Conservation (phyloP, 2,888 invertebrate genomes). For the Lingula anatina region DNA sequence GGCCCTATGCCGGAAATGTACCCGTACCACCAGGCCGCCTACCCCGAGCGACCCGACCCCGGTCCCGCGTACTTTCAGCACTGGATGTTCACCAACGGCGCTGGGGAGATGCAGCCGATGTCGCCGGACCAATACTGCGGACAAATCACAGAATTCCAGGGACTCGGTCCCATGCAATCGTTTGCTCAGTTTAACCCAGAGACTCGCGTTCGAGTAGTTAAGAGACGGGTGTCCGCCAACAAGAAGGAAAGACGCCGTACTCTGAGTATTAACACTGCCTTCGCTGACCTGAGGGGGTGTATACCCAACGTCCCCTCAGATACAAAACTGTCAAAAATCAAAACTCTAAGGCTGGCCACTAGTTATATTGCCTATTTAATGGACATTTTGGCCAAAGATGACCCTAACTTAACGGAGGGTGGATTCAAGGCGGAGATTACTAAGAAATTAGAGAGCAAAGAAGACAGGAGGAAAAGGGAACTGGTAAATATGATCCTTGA, state of each 20-base stretch:
- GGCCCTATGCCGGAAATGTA: conserved; percentile 8
- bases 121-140: neutral
- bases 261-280: conserved; percentile 91
- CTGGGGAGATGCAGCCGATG: neutral
- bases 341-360: conserved; percentile 84
- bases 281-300: conserved; percentile 84
- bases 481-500: too few relatives aligned
- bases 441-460: conserved; percentile 41
- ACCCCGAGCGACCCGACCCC: conserved; percentile 25
- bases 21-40: conserved; percentile 24
- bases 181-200: too few relatives aligned
- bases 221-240: conserved; percentile 67
- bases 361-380: conserved; percentile 71
- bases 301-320: conserved; percentile 95
- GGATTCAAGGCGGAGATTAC: conserved; percentile 82
- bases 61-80: conserved; percentile 26
- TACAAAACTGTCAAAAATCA: conserved; percentile 90
- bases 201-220: conserved; percentile 21
- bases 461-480: too few relatives aligned
- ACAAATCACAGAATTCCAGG: neutral
- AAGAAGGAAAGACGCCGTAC: conserved; percentile 90
- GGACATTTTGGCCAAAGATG: conserved; percentile 79
- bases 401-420: conserved; percentile 58
- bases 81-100: conserved; percentile 28
- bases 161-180: neutral